phyloP scores from a whole-genome alignment of 2,888 invertebrate species.

The Agonum fuliginosum region DNA sequence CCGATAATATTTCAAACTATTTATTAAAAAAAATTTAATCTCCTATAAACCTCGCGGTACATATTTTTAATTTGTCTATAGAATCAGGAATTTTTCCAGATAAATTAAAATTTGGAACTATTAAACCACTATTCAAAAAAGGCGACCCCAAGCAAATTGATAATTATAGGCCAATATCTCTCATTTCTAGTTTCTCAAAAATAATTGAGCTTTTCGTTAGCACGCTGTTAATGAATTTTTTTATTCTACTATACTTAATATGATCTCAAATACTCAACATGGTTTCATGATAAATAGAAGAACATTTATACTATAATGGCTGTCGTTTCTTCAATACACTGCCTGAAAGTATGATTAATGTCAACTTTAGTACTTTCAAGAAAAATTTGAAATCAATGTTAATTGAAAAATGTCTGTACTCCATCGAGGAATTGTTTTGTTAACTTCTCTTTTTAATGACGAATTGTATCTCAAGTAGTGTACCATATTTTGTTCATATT shows the following conservation, averaged over 20 bases:
- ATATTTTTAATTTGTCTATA: background rate
- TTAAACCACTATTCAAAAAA: background rate
- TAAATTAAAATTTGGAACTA: too few species aligned
- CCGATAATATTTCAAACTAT: background rate
- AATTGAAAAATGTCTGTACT: too few species aligned
- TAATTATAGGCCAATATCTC: background rate
- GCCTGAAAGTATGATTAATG: too few species aligned
- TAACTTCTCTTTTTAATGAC: too few species aligned
- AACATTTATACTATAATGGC: too few species aligned
- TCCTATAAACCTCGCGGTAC: background rate
- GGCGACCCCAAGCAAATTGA: background rate
- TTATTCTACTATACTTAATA: background rate
- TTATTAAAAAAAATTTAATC: background rate
- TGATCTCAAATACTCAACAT: background rate
- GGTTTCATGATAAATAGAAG: background rate
- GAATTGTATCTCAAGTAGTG: too few species aligned
- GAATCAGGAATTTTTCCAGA: background rate
- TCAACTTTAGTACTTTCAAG: too few species aligned
- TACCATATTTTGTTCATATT: too few species aligned
- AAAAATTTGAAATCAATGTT: too few species aligned
- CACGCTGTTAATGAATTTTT: background rate
- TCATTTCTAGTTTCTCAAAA: background rate
- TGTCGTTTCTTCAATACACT: too few species aligned
- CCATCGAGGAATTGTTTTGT: too few species aligned
- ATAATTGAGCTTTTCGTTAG: background rate